Percentiles rank a stretch among this genome's conserved stretches.
Conservation (phyloP, 1,140 invertebrate species). For the Heliconius congener region DNA sequence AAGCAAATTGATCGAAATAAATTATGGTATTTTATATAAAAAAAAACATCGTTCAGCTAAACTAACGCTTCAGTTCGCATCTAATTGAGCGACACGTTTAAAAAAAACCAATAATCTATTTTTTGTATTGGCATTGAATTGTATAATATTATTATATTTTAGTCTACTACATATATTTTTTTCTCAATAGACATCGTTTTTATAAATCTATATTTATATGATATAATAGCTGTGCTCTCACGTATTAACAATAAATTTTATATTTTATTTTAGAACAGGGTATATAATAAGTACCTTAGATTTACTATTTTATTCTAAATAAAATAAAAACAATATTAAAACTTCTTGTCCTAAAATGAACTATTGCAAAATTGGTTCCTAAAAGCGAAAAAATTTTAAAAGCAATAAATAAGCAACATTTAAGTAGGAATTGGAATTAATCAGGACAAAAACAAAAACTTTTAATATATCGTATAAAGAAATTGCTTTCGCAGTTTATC, state of each 20-base stretch:
- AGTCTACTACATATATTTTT: background rate
- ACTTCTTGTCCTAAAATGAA: background rate
- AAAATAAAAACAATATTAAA: background rate
- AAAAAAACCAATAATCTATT: background rate
- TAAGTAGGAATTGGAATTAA: background rate
- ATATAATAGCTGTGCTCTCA: conserved; percentile 40
- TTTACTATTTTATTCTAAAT: background rate
- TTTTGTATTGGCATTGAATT: background rate
- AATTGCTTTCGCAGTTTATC: background rate
- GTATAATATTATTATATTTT: background rate
- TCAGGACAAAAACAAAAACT: background rate
- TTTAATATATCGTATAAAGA: background rate
- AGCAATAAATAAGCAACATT: background rate
- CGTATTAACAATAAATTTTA: background rate
- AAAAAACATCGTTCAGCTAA: background rate
- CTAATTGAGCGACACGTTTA: conserved; percentile 2
- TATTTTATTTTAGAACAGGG: background rate
- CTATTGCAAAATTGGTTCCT: no score
- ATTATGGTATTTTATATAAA: background rate
- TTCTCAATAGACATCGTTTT: conserved; percentile 3
- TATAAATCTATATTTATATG: conserved; percentile 12
- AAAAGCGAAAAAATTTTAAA: no score
- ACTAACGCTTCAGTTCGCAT: background rate
- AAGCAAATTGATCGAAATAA: background rate
- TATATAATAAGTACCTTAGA: background rate